These are phyloP conservation scores for Platysteira castanea DNA, from an alignment of 2,113 vertebrate genomes.

Conservation along the genomic window DNA sequence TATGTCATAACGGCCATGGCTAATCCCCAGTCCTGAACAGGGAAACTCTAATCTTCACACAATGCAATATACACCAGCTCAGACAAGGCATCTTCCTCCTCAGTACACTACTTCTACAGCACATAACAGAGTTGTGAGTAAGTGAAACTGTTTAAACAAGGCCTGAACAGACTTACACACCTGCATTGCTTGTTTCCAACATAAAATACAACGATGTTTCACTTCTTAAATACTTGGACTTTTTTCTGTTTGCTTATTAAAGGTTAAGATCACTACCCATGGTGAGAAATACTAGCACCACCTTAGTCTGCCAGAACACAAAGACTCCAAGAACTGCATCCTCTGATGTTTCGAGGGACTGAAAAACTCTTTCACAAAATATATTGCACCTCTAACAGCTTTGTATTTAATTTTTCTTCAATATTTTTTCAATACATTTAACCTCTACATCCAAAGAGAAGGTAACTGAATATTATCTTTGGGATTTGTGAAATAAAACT, in stretches of 20 bases:
- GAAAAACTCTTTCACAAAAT: not conserved
- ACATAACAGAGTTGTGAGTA: accelerated
- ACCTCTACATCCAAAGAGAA: not conserved
- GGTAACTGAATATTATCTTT: not conserved
- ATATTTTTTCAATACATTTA: not conserved
- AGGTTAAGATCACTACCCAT: not conserved
- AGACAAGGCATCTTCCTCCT: not conserved
- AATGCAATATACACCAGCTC: not conserved
- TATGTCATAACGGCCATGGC: not conserved
- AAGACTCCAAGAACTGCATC: not conserved
- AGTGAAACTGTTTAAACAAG: not conserved
- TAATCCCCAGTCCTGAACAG: not conserved
- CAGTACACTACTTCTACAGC: not conserved
- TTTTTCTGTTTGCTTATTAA: not conserved
- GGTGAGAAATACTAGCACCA: not conserved
- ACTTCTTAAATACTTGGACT: not conserved
- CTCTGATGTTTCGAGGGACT: not conserved
- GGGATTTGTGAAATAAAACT: not conserved
- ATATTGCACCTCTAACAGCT: not conserved
- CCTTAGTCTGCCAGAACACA: not conserved
- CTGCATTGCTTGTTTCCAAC: not conserved
- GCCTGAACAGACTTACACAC: not conserved
- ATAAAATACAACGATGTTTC: not conserved
- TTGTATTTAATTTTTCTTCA: not conserved
- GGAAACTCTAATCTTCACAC: not conserved